These are phyloP conservation scores for Mus caroli DNA, from an alignment of 2,797 vertebrate species.

Conservation along the genomic window DNA sequence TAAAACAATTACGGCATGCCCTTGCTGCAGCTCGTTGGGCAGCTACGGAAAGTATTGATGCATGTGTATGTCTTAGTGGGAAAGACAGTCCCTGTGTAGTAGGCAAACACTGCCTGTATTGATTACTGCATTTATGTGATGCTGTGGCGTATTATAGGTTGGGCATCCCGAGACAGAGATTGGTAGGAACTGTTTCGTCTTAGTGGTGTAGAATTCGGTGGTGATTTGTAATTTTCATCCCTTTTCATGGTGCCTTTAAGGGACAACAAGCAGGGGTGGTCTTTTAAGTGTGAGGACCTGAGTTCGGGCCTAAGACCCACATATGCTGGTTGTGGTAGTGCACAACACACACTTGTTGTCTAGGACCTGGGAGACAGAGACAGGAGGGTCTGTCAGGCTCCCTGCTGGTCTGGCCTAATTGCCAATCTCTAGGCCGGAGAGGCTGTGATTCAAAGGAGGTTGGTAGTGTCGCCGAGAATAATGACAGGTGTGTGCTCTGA, in stretches of 20 bases:
- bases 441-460: neutral
- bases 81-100: neutral
- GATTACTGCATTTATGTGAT: neutral
- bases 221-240: neutral
- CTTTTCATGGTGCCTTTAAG: neutral
- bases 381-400: neutral
- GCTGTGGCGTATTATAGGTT: neutral
- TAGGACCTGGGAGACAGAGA: neutral
- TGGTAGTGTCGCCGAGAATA: neutral
- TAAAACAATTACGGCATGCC: neutral
- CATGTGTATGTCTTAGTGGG: neutral
- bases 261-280: neutral
- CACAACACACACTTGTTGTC: neutral
- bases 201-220: neutral
- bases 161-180: neutral
- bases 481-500: neutral
- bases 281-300: neutral
- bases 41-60: neutral
- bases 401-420: neutral
- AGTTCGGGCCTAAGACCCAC: neutral
- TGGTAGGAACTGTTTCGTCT: constrained; percentile 1
- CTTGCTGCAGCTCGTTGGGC: neutral
- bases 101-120: neutral
- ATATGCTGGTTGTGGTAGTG: neutral
- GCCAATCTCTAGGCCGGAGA: neutral